Evolutionary conservation across 1,140 invertebrate species (phyloP), one percentile per base, ranked within the genome.

Genomic region (Watersipora subatra): DNA sequence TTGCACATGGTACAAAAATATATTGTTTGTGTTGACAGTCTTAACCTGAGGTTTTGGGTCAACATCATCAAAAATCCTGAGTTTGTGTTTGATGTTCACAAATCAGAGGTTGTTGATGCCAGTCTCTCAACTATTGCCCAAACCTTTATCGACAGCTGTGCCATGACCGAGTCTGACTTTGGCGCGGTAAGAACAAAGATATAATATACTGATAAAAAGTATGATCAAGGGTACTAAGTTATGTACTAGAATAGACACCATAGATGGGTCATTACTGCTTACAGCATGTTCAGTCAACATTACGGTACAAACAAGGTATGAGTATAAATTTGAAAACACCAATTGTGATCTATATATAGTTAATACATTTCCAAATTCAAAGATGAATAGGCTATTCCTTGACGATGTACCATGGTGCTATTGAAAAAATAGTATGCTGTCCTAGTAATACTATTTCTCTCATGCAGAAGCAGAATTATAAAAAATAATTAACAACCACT

Each of bases 31-130:
- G 20, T 17, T 20, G 7, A 64, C 75, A 86, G 86, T 72, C 78
- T 89, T 61, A 86, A 87, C 2, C 75, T 89, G 46, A 74, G 88
- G 56, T 99, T 99, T 84, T 99, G 96, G 96, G 95, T 99, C 24
- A 99, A 99, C 83, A 86, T 99, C 46, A 97, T 99, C 67, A 99
- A 99, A 81, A 99, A 99, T 85, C 97, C 97, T 25, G 97, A 99
- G 79, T 99, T 99, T 84, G 93, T 99, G 55, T 99, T 99, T 83
- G 95, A 99, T 80, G 95, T 99, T 71, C 90, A 97, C 81, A 99
- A 99, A 80, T 96, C 94, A 26, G 95, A 95, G 79, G 98, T 97
- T 70, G 94, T 99, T 64, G 96, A 99, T 79, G 96, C 95, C 15
- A 99, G 95, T 83, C 83, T 99, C 64, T 97, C 94, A 69, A 95